A percentile compares a stretch with the other conserved stretches of the same genome.
These are phyloP conservation scores for Cylloceria caligata DNA, from an alignment of 2,888 invertebrate species.

Conservation along the genomic window DNA sequence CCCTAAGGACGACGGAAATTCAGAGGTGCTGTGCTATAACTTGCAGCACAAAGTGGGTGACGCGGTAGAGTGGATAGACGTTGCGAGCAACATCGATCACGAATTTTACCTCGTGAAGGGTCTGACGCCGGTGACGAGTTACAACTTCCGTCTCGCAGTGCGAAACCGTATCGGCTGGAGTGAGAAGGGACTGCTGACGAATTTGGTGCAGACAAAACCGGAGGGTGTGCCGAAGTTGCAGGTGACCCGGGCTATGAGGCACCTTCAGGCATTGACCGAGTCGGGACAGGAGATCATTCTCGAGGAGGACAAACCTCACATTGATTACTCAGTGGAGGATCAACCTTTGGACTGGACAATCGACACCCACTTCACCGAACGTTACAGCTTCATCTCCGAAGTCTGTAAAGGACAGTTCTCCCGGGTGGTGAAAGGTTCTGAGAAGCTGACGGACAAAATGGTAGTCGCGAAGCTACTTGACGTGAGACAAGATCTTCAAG, in stretches of 20 bases:
- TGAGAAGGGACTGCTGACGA: constrained; percentile 93
- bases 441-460: constrained; percentile 90
- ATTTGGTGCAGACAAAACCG: constrained; percentile 89
- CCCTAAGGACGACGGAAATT: constrained; percentile 96
- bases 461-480: constrained; percentile 94
- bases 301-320: constrained; percentile 87
- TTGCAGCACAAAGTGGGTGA: constrained; percentile 93
- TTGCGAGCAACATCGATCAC: constrained; percentile 95
- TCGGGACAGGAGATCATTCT: constrained; percentile 89
- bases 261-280: constrained; percentile 94
- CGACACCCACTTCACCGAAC: constrained; percentile 89
- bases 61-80: constrained; percentile 93
- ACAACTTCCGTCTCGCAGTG: constrained; percentile 95
- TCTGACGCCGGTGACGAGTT: constrained; percentile 92
- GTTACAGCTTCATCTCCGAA: constrained; percentile 95
- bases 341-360: constrained; percentile 91
- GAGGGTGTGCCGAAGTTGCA: constrained; percentile 90
- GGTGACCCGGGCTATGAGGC: constrained; percentile 93
- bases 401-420: constrained; percentile 94
- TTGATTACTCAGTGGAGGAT: constrained; percentile 91
- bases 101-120: constrained; percentile 95
- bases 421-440: constrained; percentile 92
- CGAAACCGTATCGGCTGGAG: constrained; percentile 97
- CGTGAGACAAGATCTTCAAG: constrained; percentile 87
- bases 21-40: constrained; percentile 95